These are phyloP conservation scores for Penaeus indicus DNA, from an alignment of 1,140 invertebrate species.

Conservation along the genomic window DNA sequence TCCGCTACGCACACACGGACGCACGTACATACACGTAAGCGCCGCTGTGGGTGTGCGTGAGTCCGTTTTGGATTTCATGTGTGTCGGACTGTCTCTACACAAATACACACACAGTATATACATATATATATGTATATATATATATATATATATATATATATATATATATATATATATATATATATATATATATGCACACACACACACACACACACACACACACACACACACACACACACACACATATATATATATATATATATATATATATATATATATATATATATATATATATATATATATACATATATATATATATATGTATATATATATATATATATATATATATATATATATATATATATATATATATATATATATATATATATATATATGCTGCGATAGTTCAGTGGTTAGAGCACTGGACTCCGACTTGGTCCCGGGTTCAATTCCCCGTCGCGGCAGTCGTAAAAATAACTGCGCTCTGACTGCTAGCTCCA, in stretches of 20 bases:
- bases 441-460: too few relatives aligned
- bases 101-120: too few relatives aligned
- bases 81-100: background rate
- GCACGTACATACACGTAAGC: too few relatives aligned
- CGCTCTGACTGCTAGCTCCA: too few relatives aligned
- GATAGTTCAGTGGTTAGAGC: too few relatives aligned
- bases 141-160: conserved; percentile 24
- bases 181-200: conserved; percentile 26
- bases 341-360: conserved; percentile 16
- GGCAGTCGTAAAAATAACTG: too few relatives aligned
- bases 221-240: conserved; percentile 8
- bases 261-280: conserved; percentile 40
- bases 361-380: conserved; percentile 21
- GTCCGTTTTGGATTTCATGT: background rate
- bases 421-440: too few relatives aligned
- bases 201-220: conserved; percentile 18
- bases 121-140: conserved; percentile 26
- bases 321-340: background rate
- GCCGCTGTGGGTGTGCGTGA: background rate
- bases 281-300: conserved; percentile 42
- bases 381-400: conserved; percentile 27
- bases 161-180: background rate
- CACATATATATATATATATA: conserved; percentile 35
- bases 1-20: too few relatives aligned
- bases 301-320: conserved; percentile 28